Conservation (phyloP, 1,140 invertebrate species). For the Neodiprion fabricii region DNA sequence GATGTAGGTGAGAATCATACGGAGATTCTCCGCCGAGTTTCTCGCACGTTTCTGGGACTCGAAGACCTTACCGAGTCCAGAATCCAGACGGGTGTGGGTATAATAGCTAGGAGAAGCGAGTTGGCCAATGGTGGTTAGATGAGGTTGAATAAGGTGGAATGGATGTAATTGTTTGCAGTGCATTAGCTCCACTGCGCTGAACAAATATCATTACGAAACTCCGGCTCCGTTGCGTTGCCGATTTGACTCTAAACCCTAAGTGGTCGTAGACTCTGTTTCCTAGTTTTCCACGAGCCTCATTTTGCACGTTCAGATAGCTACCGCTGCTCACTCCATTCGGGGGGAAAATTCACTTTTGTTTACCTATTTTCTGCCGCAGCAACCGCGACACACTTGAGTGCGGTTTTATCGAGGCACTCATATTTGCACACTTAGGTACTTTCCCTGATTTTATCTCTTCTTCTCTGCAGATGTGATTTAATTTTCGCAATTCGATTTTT, state of each 20-base stretch:
- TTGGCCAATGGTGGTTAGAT: neutral
- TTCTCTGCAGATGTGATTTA: too few relatives aligned
- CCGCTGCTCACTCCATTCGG: neutral
- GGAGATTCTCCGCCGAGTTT: too few relatives aligned
- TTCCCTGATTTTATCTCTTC: too few relatives aligned
- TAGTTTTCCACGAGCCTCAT: neutral
- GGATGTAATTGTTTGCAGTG: slow-evolving; percentile 1
- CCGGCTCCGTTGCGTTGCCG: neutral
- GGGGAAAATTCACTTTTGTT: neutral
- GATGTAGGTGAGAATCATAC: too few relatives aligned
- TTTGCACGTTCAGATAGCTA: neutral
- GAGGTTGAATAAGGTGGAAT: neutral
- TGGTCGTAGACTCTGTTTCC: neutral
- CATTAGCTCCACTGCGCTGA: slow-evolving; percentile 1
- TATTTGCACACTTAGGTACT: too few relatives aligned
- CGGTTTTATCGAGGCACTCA: neutral
- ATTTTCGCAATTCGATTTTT: too few relatives aligned
- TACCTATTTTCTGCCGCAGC: neutral
- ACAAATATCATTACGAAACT: slow-evolving; percentile 5
- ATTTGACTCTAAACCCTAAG: neutral
- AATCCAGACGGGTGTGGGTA: neutral
- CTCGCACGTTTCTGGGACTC: neutral
- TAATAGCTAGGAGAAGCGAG: neutral
- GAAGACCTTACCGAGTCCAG: neutral
- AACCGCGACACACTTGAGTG: neutral